Evolutionary conservation across 2,888 invertebrate genomes (phyloP).

Genomic region (Chrysina gloriosa): DNA sequence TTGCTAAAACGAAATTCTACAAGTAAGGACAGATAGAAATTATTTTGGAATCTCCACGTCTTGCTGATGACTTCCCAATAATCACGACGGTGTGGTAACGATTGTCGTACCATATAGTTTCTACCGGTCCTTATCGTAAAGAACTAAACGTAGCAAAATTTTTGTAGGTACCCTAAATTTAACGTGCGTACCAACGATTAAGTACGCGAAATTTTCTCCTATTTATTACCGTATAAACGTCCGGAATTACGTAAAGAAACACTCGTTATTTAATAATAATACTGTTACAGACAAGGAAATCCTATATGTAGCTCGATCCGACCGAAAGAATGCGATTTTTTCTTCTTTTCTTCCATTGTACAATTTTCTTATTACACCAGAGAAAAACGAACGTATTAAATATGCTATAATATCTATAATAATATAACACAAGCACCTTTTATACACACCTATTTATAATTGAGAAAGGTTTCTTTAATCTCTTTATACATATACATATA

Average conservation of each 20-base stretch:
- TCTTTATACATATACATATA: slow-evolving; percentile 49
- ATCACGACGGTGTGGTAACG: too few species aligned
- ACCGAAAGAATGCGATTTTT: too few species aligned
- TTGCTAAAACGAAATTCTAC: not conserved
- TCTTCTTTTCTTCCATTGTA: slow-evolving; percentile 19
- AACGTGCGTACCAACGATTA: slow-evolving; percentile 10
- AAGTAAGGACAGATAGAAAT: too few species aligned
- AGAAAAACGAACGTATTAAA: slow-evolving; percentile 24
- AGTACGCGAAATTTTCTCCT: slow-evolving; percentile 20
- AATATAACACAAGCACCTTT: slow-evolving; percentile 60
- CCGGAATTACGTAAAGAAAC: not conserved
- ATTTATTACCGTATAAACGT: not conserved
- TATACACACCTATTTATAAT: slow-evolving; percentile 45
- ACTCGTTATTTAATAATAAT: slow-evolving; percentile 17
- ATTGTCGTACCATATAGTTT: not conserved
- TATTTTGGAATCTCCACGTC: too few species aligned
- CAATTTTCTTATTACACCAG: not conserved
- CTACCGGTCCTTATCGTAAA: not conserved
- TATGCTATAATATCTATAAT: slow-evolving; percentile 29
- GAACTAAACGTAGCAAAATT: slow-evolving; percentile 1
- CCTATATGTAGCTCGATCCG: not conserved
- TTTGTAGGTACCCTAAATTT: slow-evolving; percentile 30
- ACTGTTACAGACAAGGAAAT: slow-evolving; percentile 31
- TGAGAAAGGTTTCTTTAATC: slow-evolving; percentile 26
- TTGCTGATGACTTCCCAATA: too few species aligned